phyloP scores from a whole-genome alignment of 2,797 vertebrate species.

The Tolypeutes matacus region DNA sequence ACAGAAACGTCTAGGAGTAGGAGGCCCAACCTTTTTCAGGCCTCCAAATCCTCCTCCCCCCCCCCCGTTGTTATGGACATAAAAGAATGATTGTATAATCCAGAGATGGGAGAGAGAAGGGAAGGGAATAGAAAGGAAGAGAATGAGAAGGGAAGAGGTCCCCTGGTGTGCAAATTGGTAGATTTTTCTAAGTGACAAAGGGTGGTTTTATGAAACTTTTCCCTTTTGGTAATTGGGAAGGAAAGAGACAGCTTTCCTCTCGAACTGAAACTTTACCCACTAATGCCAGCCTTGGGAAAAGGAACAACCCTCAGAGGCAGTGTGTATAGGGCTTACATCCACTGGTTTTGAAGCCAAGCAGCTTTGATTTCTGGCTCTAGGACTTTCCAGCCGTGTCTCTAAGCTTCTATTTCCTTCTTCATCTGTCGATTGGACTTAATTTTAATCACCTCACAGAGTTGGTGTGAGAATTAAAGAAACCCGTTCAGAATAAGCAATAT shows the following conservation, averaged over 20 bases:
- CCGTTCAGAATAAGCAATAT: neutral
- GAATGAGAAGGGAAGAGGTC: neutral
- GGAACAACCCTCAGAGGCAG: neutral
- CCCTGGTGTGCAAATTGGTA: neutral
- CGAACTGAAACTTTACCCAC: neutral
- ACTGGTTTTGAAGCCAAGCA: neutral
- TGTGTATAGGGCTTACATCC: neutral
- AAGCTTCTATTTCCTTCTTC: constrained; percentile 37
- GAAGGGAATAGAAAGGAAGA: neutral
- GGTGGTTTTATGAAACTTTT: neutral
- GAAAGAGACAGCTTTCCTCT: neutral
- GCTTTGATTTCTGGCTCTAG: neutral
- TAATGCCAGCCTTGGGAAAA: neutral
- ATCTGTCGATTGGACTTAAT: neutral
- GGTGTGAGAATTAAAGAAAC: constrained; percentile 8
- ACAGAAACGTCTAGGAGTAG: neutral
- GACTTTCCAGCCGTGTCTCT: neutral
- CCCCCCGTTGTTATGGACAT: neutral
- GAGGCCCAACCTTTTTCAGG: neutral
- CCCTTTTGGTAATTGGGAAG: neutral
- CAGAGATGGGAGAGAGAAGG: neutral
- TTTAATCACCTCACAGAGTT: constrained; percentile 3
- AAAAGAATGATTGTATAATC: neutral
- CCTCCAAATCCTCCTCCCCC: constrained; percentile 10
- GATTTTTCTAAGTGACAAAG: constrained; percentile 25